Conservation (phyloP, 2,797 vertebrate genomes). For the Xiphorhynchus erythropygius region DNA sequence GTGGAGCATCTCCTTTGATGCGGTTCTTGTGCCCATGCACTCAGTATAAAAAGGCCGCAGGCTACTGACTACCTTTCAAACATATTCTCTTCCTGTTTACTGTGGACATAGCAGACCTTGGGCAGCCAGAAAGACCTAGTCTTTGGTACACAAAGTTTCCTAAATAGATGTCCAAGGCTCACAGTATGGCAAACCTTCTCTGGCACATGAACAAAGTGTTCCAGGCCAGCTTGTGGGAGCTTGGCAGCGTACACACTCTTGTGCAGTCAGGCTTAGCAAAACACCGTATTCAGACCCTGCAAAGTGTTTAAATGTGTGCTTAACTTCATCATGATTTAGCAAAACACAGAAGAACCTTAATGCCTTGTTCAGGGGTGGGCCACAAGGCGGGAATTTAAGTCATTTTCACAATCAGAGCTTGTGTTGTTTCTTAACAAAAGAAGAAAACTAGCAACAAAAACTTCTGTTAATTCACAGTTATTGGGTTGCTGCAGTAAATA, state of each 20-base stretch:
- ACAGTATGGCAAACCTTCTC: not conserved
- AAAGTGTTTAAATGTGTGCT: not conserved
- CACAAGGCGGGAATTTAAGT: not conserved
- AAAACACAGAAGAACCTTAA: not conserved
- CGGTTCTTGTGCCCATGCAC: accelerated
- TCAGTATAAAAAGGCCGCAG: not conserved
- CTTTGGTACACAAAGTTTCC: not conserved
- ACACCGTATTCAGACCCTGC: not conserved
- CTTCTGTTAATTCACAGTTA: not conserved
- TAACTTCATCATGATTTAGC: not conserved
- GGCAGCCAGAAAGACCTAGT: not conserved
- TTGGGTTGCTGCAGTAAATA: not conserved
- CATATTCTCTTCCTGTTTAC: not conserved
- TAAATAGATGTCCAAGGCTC: not conserved
- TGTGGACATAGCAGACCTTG: not conserved
- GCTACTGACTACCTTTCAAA: not conserved
- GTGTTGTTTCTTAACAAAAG: not conserved
- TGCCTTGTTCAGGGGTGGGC: not conserved
- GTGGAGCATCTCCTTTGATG: accelerated
- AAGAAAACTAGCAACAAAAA: not conserved
- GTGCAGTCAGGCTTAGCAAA: not conserved
- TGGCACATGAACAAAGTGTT: not conserved
- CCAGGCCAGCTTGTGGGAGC: not conserved
- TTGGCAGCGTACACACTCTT: not conserved
- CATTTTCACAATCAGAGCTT: not conserved